These are phyloP conservation scores for Ciconia boyciana DNA, from an alignment of 2,113 vertebrate genomes.

Conservation along the genomic window DNA sequence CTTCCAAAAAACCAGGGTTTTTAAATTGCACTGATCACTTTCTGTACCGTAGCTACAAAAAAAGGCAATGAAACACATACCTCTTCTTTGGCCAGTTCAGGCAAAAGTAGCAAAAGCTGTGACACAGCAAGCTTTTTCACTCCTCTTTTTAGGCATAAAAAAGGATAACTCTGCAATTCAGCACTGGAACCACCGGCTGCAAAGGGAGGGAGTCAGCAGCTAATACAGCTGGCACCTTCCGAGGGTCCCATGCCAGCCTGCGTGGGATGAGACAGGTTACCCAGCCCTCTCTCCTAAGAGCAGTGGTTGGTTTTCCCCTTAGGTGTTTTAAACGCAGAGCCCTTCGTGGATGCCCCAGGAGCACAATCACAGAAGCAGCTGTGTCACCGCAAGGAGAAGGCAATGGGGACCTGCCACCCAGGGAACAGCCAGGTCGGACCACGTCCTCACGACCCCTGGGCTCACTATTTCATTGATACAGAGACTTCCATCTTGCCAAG, in stretches of 20 bases:
- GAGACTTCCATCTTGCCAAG: not conserved
- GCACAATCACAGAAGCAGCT: not conserved
- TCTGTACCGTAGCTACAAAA: not conserved
- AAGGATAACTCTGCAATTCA: not conserved
- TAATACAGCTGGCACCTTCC: not conserved
- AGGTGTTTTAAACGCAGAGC: not conserved
- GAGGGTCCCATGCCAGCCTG: not conserved
- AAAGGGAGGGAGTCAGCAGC: not conserved
- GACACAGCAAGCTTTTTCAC: not conserved
- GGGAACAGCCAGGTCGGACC: not conserved
- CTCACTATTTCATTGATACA: not conserved
- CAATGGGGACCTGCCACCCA: not conserved
- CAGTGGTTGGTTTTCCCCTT: not conserved
- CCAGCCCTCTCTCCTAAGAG: not conserved
- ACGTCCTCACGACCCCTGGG: not conserved
- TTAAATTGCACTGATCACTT: constrained; percentile 2
- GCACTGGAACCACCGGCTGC: not conserved
- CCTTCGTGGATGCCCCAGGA: not conserved
- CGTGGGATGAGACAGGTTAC: not conserved
- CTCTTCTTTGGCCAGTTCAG: constrained; percentile 3
- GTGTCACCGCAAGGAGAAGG: not conserved
- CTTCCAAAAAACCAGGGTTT: not conserved
- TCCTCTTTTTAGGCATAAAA: not conserved
- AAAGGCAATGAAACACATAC: not conserved
- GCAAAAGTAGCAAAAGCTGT: constrained; percentile 10